These are phyloP conservation scores for Mormyrus proboscirostris DNA, from an alignment of 2,797 vertebrate species.

Conservation along the genomic window DNA sequence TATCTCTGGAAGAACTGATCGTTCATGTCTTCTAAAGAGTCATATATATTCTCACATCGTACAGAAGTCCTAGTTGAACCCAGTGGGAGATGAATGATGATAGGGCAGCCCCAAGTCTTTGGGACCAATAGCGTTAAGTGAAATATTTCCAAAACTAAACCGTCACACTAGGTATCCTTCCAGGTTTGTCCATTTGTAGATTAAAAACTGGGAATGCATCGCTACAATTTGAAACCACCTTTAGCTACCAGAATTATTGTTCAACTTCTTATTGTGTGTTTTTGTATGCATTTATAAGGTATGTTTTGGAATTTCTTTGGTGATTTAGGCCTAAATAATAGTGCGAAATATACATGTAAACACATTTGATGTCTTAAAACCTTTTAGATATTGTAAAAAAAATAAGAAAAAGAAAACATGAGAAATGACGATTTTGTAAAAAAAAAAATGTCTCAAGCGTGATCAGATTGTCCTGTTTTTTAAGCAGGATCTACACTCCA, in stretches of 20 bases:
- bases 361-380: slow-evolving; percentile 70
- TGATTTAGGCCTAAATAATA: slow-evolving; percentile 67
- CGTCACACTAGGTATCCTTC: slow-evolving; percentile 45
- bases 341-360: slow-evolving; percentile 63
- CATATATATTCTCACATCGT: background rate
- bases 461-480: slow-evolving; percentile 49
- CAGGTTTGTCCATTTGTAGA: slow-evolving; percentile 53
- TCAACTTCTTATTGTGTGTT: slow-evolving; percentile 59
- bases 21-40: background rate
- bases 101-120: slow-evolving; percentile 30
- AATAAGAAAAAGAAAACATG: slow-evolving; percentile 39
- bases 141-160: slow-evolving; percentile 32
- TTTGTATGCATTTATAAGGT: slow-evolving; percentile 71
- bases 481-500: slow-evolving; percentile 52
- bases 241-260: slow-evolving; percentile 57
- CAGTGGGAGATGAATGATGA: slow-evolving; percentile 9
- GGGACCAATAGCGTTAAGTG: slow-evolving; percentile 29
- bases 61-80: background rate
- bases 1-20: background rate
- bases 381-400: slow-evolving; percentile 70
- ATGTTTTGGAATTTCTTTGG: slow-evolving; percentile 59
- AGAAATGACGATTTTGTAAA: slow-evolving; percentile 53
- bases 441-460: slow-evolving; percentile 35
- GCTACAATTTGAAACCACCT: slow-evolving; percentile 55
- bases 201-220: slow-evolving; percentile 53